Conservation (phyloP, 2,888 invertebrate species). For the Drosophila meridiana region DNA sequence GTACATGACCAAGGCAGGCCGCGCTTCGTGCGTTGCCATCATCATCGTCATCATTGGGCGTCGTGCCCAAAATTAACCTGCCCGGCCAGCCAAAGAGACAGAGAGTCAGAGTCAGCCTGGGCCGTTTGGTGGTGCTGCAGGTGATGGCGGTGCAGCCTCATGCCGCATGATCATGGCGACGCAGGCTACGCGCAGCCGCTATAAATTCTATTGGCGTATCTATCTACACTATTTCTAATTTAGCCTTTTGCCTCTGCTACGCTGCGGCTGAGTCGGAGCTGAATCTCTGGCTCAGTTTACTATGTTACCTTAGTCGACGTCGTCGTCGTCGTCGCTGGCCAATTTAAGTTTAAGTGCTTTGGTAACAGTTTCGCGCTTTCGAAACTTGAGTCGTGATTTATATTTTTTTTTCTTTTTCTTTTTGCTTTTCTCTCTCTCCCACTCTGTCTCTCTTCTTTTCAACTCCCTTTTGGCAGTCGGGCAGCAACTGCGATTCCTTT, state of each 20-base stretch:
- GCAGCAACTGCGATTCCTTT: conserved; percentile 46
- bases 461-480: conserved; percentile 19
- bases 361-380: conserved; percentile 82
- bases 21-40: conserved; percentile 78
- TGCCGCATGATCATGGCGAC: conserved; percentile 68
- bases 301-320: conserved; percentile 58
- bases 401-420: conserved; percentile 51
- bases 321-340: conserved; percentile 68
- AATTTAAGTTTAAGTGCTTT: conserved; percentile 81
- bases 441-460: conserved; percentile 2
- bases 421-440: background rate
- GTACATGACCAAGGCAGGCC: conserved; percentile 51
- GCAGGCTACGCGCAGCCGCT: conserved; percentile 67
- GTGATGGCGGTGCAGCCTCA: conserved; percentile 18
- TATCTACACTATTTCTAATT: conserved; percentile 82
- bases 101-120: background rate
- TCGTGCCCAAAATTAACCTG: conserved; percentile 80
- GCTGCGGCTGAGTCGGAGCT: conserved; percentile 10
- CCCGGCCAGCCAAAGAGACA: conserved; percentile 32
- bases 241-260: conserved; percentile 54
- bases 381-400: conserved; percentile 82
- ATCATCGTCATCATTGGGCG: conserved; percentile 70
- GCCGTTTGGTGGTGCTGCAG: conserved; percentile 13
- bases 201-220: conserved; percentile 81
- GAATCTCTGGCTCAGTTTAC: conserved; percentile 54